Evolutionary conservation across 2,113 vertebrate genomes (phyloP).

Genomic region (Dolichallabes microphthalmus): DNA sequence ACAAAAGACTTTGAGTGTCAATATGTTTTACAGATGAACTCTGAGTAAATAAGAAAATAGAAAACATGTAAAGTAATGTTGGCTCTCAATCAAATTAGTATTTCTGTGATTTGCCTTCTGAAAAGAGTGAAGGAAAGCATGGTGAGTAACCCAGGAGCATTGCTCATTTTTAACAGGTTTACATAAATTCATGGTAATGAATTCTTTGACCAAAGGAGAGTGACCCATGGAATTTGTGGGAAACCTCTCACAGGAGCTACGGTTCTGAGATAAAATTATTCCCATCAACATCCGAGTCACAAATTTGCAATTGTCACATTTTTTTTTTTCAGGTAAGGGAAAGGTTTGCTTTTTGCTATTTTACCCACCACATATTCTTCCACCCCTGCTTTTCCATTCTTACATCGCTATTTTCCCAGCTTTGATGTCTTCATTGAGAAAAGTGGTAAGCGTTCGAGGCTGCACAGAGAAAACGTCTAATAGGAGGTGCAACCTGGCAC

Average conservation of each 20-base stretch:
- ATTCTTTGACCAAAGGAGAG: neutral
- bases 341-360: conserved; percentile 4
- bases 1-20: neutral
- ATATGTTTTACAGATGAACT: neutral
- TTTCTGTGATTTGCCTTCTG: neutral
- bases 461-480: conserved; percentile 40
- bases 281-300: conserved; percentile 6
- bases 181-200: neutral
- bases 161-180: neutral
- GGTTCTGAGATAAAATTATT: neutral
- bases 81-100: neutral
- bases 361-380: neutral
- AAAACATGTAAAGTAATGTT: neutral
- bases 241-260: neutral
- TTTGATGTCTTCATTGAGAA: conserved; percentile 44
- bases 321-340: neutral
- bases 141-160: neutral
- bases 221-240: neutral
- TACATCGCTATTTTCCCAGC: neutral
- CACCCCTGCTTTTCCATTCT: neutral
- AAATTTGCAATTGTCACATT: conserved; percentile 29
- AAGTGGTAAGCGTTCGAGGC: neutral
- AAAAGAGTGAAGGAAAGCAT: neutral
- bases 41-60: neutral
- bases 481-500: conserved; percentile 34